Percentiles rank a stretch among this genome's conserved stretches.
Conservation (phyloP, 2,888 invertebrate species). For the Drosophila colorata region DNA sequence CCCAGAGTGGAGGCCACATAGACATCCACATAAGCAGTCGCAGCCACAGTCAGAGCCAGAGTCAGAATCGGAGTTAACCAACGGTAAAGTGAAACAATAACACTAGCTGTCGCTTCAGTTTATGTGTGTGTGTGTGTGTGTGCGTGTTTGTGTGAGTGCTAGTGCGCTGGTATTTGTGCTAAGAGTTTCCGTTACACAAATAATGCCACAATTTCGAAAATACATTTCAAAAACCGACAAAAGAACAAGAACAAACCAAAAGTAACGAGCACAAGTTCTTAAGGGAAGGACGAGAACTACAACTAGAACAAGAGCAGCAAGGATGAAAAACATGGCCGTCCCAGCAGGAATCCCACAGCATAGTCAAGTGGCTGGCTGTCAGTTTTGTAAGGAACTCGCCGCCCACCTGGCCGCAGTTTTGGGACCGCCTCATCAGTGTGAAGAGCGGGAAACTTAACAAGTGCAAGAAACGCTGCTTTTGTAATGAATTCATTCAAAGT, state of each 20-base stretch:
- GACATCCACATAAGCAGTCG: conserved; percentile 21
- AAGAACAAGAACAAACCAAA: conserved; percentile 64
- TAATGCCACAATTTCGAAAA: conserved; percentile 63
- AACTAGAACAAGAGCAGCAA: not conserved
- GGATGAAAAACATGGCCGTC: conserved; percentile 19
- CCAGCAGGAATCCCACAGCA: conserved; percentile 37
- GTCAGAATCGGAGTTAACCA: conserved; percentile 43
- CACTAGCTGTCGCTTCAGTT: conserved; percentile 8
- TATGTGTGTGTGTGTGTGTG: conserved; percentile 20
- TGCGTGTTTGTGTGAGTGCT: conserved; percentile 23
- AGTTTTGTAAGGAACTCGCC: conserved; percentile 37
- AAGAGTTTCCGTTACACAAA: conserved; percentile 70
- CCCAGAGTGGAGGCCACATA: conserved; percentile 35
- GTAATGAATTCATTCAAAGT: conserved; percentile 71
- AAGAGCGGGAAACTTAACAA: conserved; percentile 49
- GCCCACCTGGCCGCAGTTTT: conserved; percentile 41
- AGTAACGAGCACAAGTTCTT: conserved; percentile 69
- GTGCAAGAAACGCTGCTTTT: conserved; percentile 61
- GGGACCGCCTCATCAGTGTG: conserved; percentile 19
- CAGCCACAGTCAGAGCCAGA: conserved; percentile 26
- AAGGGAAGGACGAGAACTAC: conserved; percentile 4
- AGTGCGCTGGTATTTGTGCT: conserved; percentile 57
- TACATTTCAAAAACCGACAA: conserved; percentile 63
- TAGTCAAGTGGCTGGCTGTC: conserved; percentile 49
- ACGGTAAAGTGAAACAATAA: conserved; percentile 72